phyloP scores from a whole-genome alignment of 1,140 invertebrate genomes.

The Vanessa atalanta region DNA sequence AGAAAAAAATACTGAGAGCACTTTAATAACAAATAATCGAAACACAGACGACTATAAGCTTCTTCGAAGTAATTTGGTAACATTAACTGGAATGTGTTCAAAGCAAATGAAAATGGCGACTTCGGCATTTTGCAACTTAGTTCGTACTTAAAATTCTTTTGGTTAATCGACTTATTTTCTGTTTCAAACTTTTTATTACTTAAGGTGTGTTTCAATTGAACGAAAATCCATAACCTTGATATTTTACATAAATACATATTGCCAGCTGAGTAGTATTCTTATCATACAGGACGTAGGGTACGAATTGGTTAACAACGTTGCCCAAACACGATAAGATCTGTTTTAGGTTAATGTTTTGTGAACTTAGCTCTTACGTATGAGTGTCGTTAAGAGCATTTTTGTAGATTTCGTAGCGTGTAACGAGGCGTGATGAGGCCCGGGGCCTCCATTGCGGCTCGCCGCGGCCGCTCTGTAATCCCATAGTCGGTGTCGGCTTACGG shows the following conservation, averaged over 20 bases:
- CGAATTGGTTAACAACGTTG: slow-evolving; percentile 4
- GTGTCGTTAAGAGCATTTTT: slow-evolving; percentile 28
- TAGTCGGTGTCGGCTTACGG: slow-evolving; percentile 75
- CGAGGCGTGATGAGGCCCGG: slow-evolving; percentile 50
- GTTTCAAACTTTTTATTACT: slow-evolving; percentile 15
- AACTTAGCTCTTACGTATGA: slow-evolving; percentile 18
- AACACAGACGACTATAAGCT: neutral
- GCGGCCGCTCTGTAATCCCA: slow-evolving; percentile 71
- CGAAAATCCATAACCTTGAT: slow-evolving; percentile 13
- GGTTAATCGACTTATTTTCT: slow-evolving; percentile 15
- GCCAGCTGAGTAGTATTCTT: slow-evolving; percentile 11
- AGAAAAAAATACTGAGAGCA: slow-evolving; percentile 5
- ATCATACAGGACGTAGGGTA: slow-evolving; percentile 1
- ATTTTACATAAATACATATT: neutral
- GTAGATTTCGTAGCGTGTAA: slow-evolving; percentile 48
- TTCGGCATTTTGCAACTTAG: slow-evolving; percentile 14
- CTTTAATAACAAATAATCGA: neutral
- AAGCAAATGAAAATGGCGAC: neutral
- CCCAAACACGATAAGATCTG: slow-evolving; percentile 15
- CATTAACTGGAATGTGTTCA: slow-evolving; percentile 13
- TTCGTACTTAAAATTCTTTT: slow-evolving; percentile 22
- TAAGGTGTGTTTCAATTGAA: slow-evolving; percentile 11
- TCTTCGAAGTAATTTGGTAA: slow-evolving; percentile 21
- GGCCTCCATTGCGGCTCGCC: slow-evolving; percentile 31
- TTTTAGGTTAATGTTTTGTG: neutral